Base-by-base conservation (phyloP, 37 sponge, comb jelly and placozoan genomes). In the Spongilla lacustris region DNA sequence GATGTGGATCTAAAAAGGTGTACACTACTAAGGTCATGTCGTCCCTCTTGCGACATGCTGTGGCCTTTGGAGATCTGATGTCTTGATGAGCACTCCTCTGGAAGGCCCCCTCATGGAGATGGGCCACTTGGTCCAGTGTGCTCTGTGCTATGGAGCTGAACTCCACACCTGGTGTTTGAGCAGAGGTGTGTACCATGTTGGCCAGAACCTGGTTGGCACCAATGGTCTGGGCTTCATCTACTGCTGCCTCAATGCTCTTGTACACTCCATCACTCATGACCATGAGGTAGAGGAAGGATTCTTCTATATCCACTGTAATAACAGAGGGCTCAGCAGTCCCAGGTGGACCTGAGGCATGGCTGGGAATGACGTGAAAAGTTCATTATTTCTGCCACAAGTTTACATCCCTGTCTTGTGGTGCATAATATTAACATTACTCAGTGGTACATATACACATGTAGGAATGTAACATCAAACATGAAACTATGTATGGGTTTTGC, bases 221-320 rank as follows among this genome's bases (percentile, higher is more conserved):
- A 49, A 58, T 86, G 10, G 67, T 24, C 23, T 74, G 36, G 32
- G 71, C 31, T 1, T 71, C 72, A 17, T 25, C 69, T 23, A 73
- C 81, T 32, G 68, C n/a, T 23, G 73, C 78, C 79, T 94, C 95
- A 25, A 94, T 82, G 67, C 82, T 86, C 81, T 96, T 93, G 80
- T 96, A 96, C 17, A 96, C 87, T 26, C 96, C 96, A 78, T 91
- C 94, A 41, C 92, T 75, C 96, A 96, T 96, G 6, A 96, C 84
- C 13, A 96, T 69, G 30, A 96, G 68, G 78, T 92, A 96, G 30
- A 49, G 74, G 75, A 79, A 83, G n/a, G 79, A 22, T 19, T 50
- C 28, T 36, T 83, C 76, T 14, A 84, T 72, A 4, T 41, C 29
- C 21, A 68, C 41, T 32, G 38, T 30, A 10, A 41, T 87, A 0